Conservation (phyloP, 2,113 vertebrate species). For the Esox niger region DNA sequence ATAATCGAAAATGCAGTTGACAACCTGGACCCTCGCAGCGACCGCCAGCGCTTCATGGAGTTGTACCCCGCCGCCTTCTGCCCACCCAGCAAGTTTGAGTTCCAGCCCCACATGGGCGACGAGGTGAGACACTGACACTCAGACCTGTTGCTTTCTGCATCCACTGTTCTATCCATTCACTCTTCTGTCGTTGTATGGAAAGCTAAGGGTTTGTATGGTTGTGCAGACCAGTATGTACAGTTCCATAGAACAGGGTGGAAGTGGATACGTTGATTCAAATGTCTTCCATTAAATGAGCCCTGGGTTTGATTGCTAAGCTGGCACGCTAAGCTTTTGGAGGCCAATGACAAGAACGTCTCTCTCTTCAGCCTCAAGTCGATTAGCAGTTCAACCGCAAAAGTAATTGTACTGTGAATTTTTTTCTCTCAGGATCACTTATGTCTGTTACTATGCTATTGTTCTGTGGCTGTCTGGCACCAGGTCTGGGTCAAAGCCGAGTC, state of each 20-base stretch:
- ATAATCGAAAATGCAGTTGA: conserved; percentile 98
- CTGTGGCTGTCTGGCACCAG: conserved; percentile 27
- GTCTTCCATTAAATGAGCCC: conserved; percentile 36
- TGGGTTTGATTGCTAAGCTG: conserved; percentile 40
- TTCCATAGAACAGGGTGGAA: not conserved
- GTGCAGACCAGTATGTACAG: no score
- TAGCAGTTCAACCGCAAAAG: no score
- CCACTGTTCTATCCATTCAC: not conserved
- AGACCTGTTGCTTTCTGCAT: no score
- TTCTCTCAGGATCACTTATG: conserved; percentile 29
- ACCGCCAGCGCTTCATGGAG: conserved; percentile 98
- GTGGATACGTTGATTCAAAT: conserved; percentile 27
- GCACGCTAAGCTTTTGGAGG: conserved; percentile 36
- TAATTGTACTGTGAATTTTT: conserved; percentile 38
- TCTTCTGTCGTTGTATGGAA: not conserved
- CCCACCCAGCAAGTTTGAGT: conserved; percentile 93
- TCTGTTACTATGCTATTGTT: conserved; percentile 43
- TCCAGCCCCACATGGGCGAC: conserved; percentile 97
- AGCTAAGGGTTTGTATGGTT: not conserved
- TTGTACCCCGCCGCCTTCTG: conserved; percentile 96
- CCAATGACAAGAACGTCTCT: conserved; percentile 46
- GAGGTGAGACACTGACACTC: conserved; percentile 82
- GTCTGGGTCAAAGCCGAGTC: conserved; percentile 15
- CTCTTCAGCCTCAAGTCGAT: not conserved
- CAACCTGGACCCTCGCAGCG: conserved; percentile 91